A percentile compares a stretch with the other conserved stretches of the same genome.
Evolutionary conservation across 1,140 invertebrate species (phyloP).

Genomic region (Cydia amplana): DNA sequence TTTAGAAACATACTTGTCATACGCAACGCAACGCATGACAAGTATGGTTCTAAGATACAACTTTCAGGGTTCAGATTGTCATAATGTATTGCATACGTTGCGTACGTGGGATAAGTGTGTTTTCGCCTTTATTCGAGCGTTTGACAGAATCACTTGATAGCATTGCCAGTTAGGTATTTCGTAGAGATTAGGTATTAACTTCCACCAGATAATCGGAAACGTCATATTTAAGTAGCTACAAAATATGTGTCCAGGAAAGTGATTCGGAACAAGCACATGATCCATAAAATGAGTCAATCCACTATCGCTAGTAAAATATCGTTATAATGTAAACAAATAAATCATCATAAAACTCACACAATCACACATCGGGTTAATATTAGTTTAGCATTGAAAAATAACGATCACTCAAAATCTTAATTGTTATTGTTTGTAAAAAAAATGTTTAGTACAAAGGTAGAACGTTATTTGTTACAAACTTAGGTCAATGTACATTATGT

Average conservation of each 20-base stretch:
- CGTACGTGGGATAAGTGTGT: no score
- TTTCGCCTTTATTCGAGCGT: no score
- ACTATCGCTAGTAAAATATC: background rate
- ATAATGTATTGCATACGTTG: no score
- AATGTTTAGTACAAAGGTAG: background rate
- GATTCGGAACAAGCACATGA: background rate
- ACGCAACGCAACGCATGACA: no score
- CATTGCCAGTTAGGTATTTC: no score
- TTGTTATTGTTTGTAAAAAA: conserved; percentile 38
- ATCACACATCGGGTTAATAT: conserved; percentile 4
- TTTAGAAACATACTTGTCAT: no score
- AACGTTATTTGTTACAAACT: conserved; percentile 13
- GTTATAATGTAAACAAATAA: conserved; percentile 4
- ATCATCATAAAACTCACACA: conserved; percentile 40
- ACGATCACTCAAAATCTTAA: background rate
- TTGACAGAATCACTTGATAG: no score
- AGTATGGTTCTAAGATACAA: no score
- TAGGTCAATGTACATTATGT: conserved; percentile 27
- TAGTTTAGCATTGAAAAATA: conserved; percentile 9
- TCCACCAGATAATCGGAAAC: background rate
- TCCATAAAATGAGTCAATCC: background rate
- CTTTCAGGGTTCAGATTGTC: no score
- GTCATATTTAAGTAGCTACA: background rate
- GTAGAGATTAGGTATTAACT: no score
- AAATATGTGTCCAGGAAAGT: background rate